phyloP scores from a whole-genome alignment of 2,888 invertebrate genomes.

The Tuta absoluta region DNA sequence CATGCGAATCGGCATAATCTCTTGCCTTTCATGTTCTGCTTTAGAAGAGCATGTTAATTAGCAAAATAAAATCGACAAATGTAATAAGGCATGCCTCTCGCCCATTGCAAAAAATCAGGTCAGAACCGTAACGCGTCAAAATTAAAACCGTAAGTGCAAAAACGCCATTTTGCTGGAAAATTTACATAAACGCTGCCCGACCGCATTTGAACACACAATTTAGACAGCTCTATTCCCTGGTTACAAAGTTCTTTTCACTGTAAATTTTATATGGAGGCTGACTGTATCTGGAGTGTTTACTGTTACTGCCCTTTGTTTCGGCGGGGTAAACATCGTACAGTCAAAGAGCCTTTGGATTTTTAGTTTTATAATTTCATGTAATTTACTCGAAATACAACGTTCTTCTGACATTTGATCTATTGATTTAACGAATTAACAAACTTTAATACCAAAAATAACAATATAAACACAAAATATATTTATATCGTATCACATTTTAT shows the following conservation, averaged over 20 bases:
- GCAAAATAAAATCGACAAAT: not conserved
- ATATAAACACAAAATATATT: too few relatives aligned
- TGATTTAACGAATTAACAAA: too few relatives aligned
- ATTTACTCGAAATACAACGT: too few relatives aligned
- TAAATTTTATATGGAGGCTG: not conserved
- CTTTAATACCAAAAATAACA: too few relatives aligned
- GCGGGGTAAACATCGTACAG: constrained; percentile 11
- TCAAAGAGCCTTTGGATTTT: not conserved
- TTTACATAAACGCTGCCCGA: constrained; percentile 52
- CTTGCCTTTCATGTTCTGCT: not conserved
- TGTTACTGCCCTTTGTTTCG: constrained; percentile 59
- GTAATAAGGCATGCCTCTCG: constrained; percentile 3
- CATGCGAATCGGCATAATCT: too few relatives aligned
- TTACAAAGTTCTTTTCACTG: not conserved
- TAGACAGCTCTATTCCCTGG: not conserved
- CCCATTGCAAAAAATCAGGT: constrained; percentile 36
- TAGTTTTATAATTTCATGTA: too few relatives aligned
- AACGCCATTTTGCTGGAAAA: constrained; percentile 51
- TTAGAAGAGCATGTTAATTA: not conserved
- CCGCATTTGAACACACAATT: not conserved
- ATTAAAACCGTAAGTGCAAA: constrained; percentile 52
- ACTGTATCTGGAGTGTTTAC: constrained; percentile 45
- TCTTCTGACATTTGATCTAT: too few relatives aligned
- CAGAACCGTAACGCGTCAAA: constrained; percentile 44
- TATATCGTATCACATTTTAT: too few relatives aligned